Evolutionary conservation across 1,140 invertebrate genomes (phyloP), one percentile per base, ranked within the genome.

Genomic region (Nasonia longicornis): DNA sequence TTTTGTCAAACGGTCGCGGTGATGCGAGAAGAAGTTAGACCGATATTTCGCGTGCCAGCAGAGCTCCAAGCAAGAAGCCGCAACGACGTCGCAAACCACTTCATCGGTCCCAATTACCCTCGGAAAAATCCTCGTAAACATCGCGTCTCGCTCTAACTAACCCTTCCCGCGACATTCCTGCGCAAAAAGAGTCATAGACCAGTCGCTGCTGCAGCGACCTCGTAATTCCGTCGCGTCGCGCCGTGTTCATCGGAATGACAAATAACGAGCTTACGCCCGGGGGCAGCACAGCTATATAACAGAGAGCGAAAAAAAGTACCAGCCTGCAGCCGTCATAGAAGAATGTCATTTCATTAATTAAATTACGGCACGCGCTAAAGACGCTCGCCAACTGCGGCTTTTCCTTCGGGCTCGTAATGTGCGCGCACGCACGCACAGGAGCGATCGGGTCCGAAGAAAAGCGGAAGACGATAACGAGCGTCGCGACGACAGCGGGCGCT

Each of bases 391-490:
- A 67, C 64, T 67, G 64, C 26, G 52, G 16, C 52, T 58, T 58
- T 58, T 58, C 52, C 52, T 58, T n/a, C 16, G 52, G 16, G 6
- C 16, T 20, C n/a, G 16, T n/a, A 58, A 48, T 16, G 14, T 2
- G 4, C 12, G 2, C 12, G 12, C 45, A 14, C 45, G 14, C 12
- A 2, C 45, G 8, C 10, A 12, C 20, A 4, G 4, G 14, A 16
- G 14, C 22, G 64, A 67, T 31, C 22, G 29, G 20, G 58, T 11
- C 64, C 52, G 16, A 58, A 58, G 64, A n/a, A 26, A 67, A 31
- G 26, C 64, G 64, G 64, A 26, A 67, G 29, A 67, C 11, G 64
- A 67, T 67, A 67, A 67, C 64, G 64, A 67, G 64, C 64, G 64
- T 29, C 64, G 26, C 64, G 52, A n/a, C 20, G 52, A 58, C 52